Percentiles rank a stretch among this genome's conserved stretches.
Conservation (phyloP, 2,113 vertebrate species). For the Glaucomys volans region DNA sequence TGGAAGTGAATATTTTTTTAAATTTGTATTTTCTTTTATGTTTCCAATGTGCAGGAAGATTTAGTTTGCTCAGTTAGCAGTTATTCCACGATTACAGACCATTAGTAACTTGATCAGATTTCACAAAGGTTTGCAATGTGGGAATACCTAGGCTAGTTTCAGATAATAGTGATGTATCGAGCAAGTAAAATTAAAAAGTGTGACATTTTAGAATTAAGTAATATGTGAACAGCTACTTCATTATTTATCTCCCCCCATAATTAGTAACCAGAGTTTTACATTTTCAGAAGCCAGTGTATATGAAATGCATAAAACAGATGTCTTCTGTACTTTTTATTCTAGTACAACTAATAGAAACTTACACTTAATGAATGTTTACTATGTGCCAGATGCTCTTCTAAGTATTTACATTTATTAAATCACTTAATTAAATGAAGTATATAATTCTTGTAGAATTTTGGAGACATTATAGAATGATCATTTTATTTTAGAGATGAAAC, state of each 20-base stretch:
- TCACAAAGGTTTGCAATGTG: not conserved
- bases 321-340: not conserved
- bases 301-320: not conserved
- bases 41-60: not conserved
- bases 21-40: not conserved
- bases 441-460: not conserved
- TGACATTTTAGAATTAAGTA: not conserved
- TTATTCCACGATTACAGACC: not conserved
- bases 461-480: not conserved
- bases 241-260: not conserved
- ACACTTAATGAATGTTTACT: not conserved
- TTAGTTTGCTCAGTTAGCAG: not conserved
- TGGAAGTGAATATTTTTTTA: not conserved
- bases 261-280: not conserved
- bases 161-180: not conserved
- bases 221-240: not conserved
- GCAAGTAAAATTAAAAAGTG: not conserved
- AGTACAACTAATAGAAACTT: not conserved
- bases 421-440: not conserved
- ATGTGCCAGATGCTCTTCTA: not conserved
- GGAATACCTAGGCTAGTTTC: not conserved
- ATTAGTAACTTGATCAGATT: not conserved
- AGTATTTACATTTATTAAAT: not conserved
- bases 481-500: slow-evolving; percentile 1
- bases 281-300: not conserved